phyloP scores from a whole-genome alignment of 2,888 invertebrate species.

The Hypsopygia costalis region DNA sequence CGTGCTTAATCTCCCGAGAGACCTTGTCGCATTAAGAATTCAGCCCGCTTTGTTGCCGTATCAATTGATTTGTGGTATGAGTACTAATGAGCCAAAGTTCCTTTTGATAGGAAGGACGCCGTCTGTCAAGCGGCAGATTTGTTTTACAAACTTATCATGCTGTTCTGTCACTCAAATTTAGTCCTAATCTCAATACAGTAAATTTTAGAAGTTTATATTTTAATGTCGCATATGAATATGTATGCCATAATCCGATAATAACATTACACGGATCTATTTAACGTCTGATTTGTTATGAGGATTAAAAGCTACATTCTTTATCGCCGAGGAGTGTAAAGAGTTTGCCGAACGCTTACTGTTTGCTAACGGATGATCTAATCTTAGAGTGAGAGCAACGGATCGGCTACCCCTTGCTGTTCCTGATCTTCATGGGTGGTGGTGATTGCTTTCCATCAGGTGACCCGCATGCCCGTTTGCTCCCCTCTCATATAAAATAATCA shows the following conservation, averaged over 20 bases:
- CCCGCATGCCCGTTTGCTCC: too few relatives aligned
- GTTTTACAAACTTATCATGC: slow-evolving; percentile 14
- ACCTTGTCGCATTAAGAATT: slow-evolving; percentile 8
- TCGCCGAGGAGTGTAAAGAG: not conserved
- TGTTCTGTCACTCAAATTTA: slow-evolving; percentile 6
- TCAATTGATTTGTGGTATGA: slow-evolving; percentile 47
- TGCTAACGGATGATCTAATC: too few relatives aligned
- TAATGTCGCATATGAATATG: slow-evolving; percentile 16
- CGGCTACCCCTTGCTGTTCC: too few relatives aligned
- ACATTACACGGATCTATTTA: slow-evolving; percentile 58
- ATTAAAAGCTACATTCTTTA: slow-evolving; percentile 21
- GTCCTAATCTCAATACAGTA: slow-evolving; percentile 14
- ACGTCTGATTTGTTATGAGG: slow-evolving; percentile 40
- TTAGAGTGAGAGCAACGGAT: too few relatives aligned
- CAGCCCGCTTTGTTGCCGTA: slow-evolving; percentile 18
- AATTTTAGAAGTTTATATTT: slow-evolving; percentile 9
- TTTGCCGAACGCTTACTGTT: too few relatives aligned
- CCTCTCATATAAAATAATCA: too few relatives aligned
- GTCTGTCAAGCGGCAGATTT: slow-evolving; percentile 48
- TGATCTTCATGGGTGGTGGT: too few relatives aligned
- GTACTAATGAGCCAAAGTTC: slow-evolving; percentile 52
- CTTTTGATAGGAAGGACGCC: slow-evolving; percentile 38
- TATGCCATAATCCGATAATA: slow-evolving; percentile 52
- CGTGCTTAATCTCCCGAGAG: slow-evolving; percentile 36
- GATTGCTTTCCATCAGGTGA: too few relatives aligned